Conservation (phyloP, 53 echinoderm and acorn worm species). For the Actinopyga echinites region DNA sequence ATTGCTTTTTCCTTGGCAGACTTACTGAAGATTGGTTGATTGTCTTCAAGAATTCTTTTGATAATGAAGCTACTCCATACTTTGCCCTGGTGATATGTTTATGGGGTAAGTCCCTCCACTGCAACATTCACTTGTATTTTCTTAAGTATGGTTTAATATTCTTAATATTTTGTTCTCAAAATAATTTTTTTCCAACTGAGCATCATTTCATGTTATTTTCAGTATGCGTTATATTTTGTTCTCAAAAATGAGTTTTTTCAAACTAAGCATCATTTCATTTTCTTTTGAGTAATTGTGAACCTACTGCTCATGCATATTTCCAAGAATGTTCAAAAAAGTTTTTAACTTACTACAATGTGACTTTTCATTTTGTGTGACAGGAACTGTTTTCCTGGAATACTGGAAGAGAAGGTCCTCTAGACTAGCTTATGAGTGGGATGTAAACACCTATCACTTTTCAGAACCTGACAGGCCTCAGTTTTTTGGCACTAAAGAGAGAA, state of each 20-base stretch:
- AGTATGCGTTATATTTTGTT: too few relatives aligned
- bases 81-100: constrained; percentile 94
- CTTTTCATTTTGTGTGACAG: constrained; percentile 7
- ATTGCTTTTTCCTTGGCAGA: constrained; percentile 33
- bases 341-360: too few relatives aligned
- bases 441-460: constrained; percentile 69
- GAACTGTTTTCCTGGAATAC: constrained; percentile 85
- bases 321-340: too few relatives aligned
- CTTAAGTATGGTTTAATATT: too few relatives aligned
- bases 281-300: too few relatives aligned
- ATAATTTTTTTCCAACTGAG: too few relatives aligned
- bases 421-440: constrained; percentile 99
- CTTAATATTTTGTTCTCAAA: too few relatives aligned
- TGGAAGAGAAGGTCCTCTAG: constrained; percentile 87
- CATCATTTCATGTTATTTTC: too few relatives aligned
- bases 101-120: constrained; percentile 77
- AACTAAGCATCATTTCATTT: too few relatives aligned
- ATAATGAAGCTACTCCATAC: constrained; percentile 87
- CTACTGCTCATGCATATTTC: too few relatives aligned
- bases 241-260: too few relatives aligned
- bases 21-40: constrained; percentile 71
- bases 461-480: constrained; percentile 97
- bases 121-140: too few relatives aligned
- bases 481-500: constrained; percentile 93
- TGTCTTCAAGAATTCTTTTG: constrained; percentile 92